Base-by-base conservation (phyloP, 2,888 invertebrate species). In the Melipona bicolor region DNA sequence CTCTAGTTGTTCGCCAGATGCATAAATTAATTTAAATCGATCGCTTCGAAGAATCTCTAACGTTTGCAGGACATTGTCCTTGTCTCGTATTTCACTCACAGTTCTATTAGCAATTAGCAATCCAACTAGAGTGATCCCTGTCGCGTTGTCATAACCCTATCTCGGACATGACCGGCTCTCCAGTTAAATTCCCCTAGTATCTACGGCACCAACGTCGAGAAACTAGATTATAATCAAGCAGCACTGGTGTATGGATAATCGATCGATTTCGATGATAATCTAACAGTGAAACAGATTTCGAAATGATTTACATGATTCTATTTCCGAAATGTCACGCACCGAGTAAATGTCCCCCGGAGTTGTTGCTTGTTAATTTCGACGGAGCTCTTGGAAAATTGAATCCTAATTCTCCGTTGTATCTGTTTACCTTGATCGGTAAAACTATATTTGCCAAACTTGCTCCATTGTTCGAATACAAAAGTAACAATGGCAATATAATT, bases 21-120 rank as follows among this genome's bases (percentile, higher is more conserved):
- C 27, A 56, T 68, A 52, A n/a, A 36, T 2, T 6, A 32, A 13
- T 15, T 5, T 17, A 27, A 21, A 62, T 24, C 24, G 21, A 67
- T 36, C 15, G 11, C 70, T 61, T 71, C 27, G 75, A 62, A 15
- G 56, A 32, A 15, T 15, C n/a, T n/a, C 69, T 32, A 61, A 62
- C 70, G 54, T 76, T 81, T 56, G 67, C 49, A 54, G 68, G 27
- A 61, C 65, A 76, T 59, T 68, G 80, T 73, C n/a, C 78, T 61
- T 67, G 68, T 78, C 70, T 79, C 75, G 62, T 62, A 81, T 77
- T 81, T 78, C 77, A 71, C 67, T 86, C 80, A 80, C 80, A 81
- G 83, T 86, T 86, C 86, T 88, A 82, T 74, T 80, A 84, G 80
- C 81, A 89, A 89, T 89, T 85, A 86, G 83, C 83, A 80, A 83